A percentile compares a stretch with the other conserved stretches of the same genome.
phyloP scores from a whole-genome alignment of 2,113 vertebrate genomes.

The Diadophis punctatus region DNA sequence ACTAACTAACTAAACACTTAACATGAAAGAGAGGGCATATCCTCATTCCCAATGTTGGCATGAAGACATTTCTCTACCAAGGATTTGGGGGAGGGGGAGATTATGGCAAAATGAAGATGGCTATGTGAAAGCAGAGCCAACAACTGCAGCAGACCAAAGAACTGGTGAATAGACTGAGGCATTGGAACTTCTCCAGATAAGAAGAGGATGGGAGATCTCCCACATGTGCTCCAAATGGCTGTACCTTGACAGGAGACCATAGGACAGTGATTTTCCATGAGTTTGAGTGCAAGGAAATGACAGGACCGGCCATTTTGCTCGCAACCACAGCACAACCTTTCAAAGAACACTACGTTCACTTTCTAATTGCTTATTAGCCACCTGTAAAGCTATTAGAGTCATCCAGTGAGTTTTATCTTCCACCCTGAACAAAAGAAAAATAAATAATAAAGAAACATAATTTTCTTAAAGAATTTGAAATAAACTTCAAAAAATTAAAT shows the following conservation, averaged over 20 bases:
- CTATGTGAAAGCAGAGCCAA: neutral
- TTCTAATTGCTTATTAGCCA: neutral
- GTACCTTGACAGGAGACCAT: neutral
- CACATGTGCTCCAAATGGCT: neutral
- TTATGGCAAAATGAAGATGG: too few species aligned
- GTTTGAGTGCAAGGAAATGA: neutral
- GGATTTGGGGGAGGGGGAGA: neutral
- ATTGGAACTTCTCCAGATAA: neutral
- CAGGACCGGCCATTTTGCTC: neutral
- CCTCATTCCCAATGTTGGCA: neutral
- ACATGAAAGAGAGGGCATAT: neutral
- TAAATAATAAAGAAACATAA: neutral
- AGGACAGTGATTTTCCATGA: neutral
- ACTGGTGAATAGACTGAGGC: neutral
- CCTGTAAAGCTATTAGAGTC: neutral
- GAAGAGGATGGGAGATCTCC: too few species aligned
- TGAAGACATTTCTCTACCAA: neutral
- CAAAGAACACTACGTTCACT: neutral
- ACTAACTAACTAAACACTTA: too few species aligned
- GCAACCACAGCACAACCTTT: neutral
- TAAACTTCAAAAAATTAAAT: neutral
- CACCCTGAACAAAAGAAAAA: neutral
- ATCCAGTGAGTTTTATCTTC: neutral
- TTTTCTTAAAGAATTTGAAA: neutral
- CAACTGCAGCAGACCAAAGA: neutral